Conservation (phyloP, 2,888 invertebrate species). For the Congeria kusceri region DNA sequence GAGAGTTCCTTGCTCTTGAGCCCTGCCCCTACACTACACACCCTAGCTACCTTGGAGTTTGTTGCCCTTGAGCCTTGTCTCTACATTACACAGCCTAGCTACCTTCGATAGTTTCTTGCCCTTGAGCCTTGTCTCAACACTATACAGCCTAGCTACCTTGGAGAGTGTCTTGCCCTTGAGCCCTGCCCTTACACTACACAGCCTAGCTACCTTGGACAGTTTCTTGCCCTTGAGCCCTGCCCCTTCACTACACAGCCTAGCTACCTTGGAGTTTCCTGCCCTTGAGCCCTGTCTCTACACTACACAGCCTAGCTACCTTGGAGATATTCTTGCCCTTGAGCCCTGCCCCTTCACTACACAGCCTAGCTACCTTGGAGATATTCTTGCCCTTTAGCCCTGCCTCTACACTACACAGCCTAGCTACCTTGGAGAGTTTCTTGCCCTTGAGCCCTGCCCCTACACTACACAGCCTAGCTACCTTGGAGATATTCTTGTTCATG, state of each 20-base stretch:
- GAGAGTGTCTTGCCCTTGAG: constrained; percentile 85
- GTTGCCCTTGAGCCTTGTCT: too few species aligned
- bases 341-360: constrained; percentile 85
- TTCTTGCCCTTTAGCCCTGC: constrained; percentile 79
- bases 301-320: constrained; percentile 73
- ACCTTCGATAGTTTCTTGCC: constrained; percentile 86
- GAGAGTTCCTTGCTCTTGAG: too few species aligned
- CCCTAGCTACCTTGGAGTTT: background rate
- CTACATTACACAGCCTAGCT: too few species aligned
- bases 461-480: constrained; percentile 76
- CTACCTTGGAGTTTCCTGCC: too few species aligned
- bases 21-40: too few species aligned
- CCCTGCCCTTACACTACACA: too few species aligned
- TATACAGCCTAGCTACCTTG: constrained; percentile 76
- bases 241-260: too few species aligned
- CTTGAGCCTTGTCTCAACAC: constrained; percentile 86
- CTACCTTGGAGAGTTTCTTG: constrained; percentile 86
- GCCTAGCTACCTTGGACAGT: too few species aligned
- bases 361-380: constrained; percentile 83
- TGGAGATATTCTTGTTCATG: constrained; percentile 85
- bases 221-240: too few species aligned
- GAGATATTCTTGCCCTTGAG: constrained; percentile 86
- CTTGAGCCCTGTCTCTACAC: too few species aligned
- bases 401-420: too few species aligned
- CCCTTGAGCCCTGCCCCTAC: constrained; percentile 86